Percentiles rank a stretch among this genome's conserved stretches.
These are phyloP conservation scores for Platycheirus rosarum DNA, from an alignment of 2,888 invertebrate species.

Conservation along the genomic window DNA sequence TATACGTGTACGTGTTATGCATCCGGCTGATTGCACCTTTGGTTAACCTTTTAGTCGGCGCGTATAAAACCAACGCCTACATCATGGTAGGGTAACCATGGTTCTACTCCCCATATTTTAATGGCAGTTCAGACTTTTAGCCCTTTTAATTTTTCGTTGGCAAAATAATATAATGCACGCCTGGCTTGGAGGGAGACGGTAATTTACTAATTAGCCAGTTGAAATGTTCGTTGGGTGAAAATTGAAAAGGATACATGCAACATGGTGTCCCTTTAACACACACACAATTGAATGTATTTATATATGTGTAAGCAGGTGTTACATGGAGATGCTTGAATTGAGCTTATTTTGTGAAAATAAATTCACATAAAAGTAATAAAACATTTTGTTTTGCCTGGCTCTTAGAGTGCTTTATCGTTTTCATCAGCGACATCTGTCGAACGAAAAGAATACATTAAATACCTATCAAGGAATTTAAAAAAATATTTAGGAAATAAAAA, in stretches of 20 bases:
- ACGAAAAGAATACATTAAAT: no score
- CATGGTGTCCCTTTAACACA: background rate
- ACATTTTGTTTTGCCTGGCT: background rate
- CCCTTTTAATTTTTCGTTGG: slow-evolving; percentile 3
- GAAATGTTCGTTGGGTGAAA: slow-evolving; percentile 1
- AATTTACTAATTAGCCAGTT: slow-evolving; percentile 10
- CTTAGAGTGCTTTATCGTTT: no score
- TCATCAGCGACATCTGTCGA: no score
- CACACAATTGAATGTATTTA: background rate
- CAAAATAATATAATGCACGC: slow-evolving; percentile 23
- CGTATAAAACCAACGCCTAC: slow-evolving; percentile 19
- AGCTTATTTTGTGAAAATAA: no score
- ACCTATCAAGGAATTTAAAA: no score
- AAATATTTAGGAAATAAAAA: no score
- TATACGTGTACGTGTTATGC: slow-evolving; percentile 16
- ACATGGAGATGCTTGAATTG: background rate
- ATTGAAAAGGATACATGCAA: slow-evolving; percentile 12
- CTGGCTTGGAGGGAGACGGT: background rate
- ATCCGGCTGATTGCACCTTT: slow-evolving; percentile 25
- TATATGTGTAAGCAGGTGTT: background rate
- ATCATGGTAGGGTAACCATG: slow-evolving; percentile 16
- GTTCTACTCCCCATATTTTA: background rate
- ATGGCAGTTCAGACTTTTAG: background rate
- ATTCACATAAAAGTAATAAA: no score
- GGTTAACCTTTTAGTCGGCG: background rate